Evolutionary conservation across 1,140 invertebrate genomes (phyloP).

Genomic region (Armadillidium nasatum): DNA sequence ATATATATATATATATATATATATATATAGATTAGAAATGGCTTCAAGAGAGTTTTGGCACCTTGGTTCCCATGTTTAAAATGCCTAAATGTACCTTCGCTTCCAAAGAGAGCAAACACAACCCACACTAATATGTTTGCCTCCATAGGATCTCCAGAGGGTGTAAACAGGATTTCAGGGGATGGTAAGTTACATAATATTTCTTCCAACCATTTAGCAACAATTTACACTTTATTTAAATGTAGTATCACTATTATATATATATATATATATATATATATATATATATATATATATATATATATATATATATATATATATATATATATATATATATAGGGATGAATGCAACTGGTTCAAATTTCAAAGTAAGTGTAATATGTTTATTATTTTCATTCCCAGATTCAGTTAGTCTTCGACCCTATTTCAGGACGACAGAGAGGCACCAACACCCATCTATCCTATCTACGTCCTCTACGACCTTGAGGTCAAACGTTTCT

Average conservation of each 20-base stretch:
- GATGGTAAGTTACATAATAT: neutral
- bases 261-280: neutral
- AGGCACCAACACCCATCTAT: neutral
- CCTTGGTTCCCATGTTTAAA: neutral
- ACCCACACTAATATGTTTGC: neutral
- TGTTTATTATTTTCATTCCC: too few species aligned
- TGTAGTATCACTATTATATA: too few species aligned
- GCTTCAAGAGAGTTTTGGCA: neutral
- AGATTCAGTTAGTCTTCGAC: neutral
- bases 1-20: neutral
- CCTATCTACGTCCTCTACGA: neutral
- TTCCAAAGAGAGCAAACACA: neutral
- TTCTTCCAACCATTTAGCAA: neutral
- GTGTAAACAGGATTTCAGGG: neutral
- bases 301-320: too few species aligned
- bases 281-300: conserved; percentile 6
- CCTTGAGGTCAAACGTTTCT: neutral
- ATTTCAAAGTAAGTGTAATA: too few species aligned
- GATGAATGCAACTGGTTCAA: too few species aligned
- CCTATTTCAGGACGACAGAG: neutral
- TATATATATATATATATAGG: too few species aligned
- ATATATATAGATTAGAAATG: neutral
- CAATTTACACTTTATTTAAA: neutral
- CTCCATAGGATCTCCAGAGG: neutral
- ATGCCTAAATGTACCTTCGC: neutral